Evolutionary conservation across 2,797 vertebrate species (phyloP).

Genomic region (Benthosema pterotum): DNA sequence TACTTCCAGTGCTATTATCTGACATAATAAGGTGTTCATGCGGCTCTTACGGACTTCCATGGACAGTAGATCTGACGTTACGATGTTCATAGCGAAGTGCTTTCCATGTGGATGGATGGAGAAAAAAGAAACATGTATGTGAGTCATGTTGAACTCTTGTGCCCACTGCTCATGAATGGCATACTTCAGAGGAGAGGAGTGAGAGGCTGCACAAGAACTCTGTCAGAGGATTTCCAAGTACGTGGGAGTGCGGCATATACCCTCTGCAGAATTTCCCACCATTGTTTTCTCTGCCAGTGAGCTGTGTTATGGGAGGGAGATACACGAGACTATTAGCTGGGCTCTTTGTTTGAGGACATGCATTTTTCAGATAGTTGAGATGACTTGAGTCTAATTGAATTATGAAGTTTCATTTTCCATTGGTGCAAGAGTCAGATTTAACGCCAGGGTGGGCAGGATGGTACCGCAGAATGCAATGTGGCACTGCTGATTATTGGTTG

Average conservation of each 20-base stretch:
- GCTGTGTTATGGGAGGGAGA: constrained; percentile 67
- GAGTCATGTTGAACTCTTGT: constrained; percentile 64
- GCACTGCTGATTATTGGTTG: constrained; percentile 37
- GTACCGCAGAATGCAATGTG: constrained; percentile 42
- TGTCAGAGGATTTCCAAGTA: constrained; percentile 56
- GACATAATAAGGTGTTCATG: no score
- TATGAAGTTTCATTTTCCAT: constrained; percentile 66
- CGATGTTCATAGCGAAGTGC: constrained; percentile 22
- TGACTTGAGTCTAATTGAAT: constrained; percentile 75
- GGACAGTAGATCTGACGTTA: no score
- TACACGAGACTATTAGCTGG: constrained; percentile 52
- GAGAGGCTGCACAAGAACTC: constrained; percentile 62
- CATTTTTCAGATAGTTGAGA: constrained; percentile 83
- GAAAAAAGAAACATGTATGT: constrained; percentile 64
- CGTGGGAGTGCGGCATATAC: constrained; percentile 70
- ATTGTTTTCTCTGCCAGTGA: constrained; percentile 73
- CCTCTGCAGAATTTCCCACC: constrained; percentile 74
- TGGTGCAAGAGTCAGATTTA: constrained; percentile 66
- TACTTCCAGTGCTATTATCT: no score
- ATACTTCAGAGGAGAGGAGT: constrained; percentile 61
- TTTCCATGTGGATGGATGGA: constrained; percentile 43
- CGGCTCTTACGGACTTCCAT: no score
- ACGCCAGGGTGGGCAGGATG: constrained; percentile 31
- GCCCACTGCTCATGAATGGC: constrained; percentile 77
- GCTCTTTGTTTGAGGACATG: constrained; percentile 65